A percentile compares a stretch with the other conserved stretches of the same genome.
These are phyloP conservation scores for Prinia subflava DNA, from an alignment of 2,113 vertebrate species.

Conservation along the genomic window DNA sequence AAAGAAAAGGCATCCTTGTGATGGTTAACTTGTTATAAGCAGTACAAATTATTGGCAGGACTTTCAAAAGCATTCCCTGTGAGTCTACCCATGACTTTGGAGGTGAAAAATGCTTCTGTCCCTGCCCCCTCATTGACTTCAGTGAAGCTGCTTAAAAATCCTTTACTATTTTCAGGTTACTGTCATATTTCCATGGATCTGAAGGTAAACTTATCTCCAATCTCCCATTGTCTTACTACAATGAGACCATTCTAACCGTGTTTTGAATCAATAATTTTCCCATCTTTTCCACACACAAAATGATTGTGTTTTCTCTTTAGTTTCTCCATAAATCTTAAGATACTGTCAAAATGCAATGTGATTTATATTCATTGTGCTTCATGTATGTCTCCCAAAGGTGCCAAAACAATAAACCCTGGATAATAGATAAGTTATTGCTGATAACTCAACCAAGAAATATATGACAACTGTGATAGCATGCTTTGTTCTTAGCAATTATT, in stretches of 20 bases:
- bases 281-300: background rate
- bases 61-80: background rate
- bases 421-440: conserved; percentile 45
- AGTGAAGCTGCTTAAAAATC: background rate
- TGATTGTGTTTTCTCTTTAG: background rate
- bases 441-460: conserved; percentile 57
- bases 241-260: fast-evolving
- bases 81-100: background rate
- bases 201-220: background rate
- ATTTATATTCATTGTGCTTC: conserved; percentile 47
- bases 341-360: background rate
- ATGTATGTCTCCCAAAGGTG: conserved; percentile 30
- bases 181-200: background rate
- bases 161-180: background rate
- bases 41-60: background rate
- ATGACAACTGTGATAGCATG: background rate
- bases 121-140: background rate
- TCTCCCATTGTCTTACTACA: background rate
- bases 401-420: conserved; percentile 38
- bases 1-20: background rate
- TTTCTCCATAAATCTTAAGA: conserved; percentile 25
- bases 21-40: background rate
- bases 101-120: background rate
- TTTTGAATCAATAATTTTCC: conserved; percentile 9
- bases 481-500: conserved; percentile 16